Evolutionary conservation across 2,113 vertebrate species (phyloP).

Genomic region (Mormyrus lacerda): DNA sequence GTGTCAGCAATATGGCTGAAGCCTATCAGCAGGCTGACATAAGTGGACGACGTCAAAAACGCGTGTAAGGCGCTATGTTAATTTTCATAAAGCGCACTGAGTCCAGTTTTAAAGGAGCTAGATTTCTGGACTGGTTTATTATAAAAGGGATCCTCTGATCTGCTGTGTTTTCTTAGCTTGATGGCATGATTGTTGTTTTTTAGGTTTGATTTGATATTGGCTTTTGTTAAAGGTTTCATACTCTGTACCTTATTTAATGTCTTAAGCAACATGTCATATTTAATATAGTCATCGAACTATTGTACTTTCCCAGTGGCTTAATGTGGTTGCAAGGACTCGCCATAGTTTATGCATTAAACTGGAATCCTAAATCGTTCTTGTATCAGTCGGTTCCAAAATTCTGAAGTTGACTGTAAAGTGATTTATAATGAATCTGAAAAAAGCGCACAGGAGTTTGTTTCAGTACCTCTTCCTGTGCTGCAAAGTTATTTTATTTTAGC

Average conservation of each 20-base stretch:
- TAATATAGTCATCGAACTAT: not conserved
- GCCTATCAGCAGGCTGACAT: constrained; percentile 39
- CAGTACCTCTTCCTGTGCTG: not conserved
- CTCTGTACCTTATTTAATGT: not conserved
- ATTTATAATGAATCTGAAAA: not conserved
- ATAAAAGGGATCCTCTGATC: not conserved
- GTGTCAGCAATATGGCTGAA: constrained; percentile 41
- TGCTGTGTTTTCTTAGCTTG: not conserved
- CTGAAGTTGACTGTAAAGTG: not conserved
- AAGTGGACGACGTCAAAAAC: constrained; percentile 33
- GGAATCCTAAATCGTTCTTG: not conserved
- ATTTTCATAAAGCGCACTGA: constrained; percentile 57
- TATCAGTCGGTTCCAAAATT: not conserved
- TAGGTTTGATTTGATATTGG: not conserved
- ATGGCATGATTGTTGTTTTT: not conserved
- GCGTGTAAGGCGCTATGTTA: constrained; percentile 50
- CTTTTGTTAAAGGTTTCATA: not conserved
- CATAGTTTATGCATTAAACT: not conserved
- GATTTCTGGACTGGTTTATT: not conserved
- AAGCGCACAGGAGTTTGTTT: not conserved
- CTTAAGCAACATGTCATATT: not conserved
- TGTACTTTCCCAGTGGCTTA: not conserved
- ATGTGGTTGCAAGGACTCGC: not conserved
- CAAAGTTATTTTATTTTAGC: not conserved
- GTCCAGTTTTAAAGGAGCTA: constrained; percentile 28